Evolutionary conservation across 2,888 invertebrate genomes (phyloP), one percentile per base, ranked within the genome.

Genomic region (Xestia xanthographa): DNA sequence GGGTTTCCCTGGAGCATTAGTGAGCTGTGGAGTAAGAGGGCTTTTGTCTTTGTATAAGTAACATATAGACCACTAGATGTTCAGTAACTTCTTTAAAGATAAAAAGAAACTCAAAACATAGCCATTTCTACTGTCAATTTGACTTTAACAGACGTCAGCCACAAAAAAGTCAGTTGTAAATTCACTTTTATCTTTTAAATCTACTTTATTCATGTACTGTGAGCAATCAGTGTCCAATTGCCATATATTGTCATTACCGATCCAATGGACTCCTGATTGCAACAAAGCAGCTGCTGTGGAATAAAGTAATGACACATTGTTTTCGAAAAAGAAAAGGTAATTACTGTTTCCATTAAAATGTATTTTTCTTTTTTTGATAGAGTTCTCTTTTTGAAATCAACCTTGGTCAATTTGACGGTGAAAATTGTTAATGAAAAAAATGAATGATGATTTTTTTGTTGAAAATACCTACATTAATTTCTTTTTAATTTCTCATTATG

Each of bases 181-280:
- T 63, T 11, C 17, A 43, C 26, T 22, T 63, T 72, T 65, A 79
- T 83, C 63, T 69, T 77, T 80, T 58, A 62, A 77, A 68, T 77
- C 53, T 62, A 53, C 71, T 74, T 53, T 63, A 67, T 67, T 65
- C 70, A 45, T 62, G 29, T 66, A 69, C 38, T 12, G 45, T 43
- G 56, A 65, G 72, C 82, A 84, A 82, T 84, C 83, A 78, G 78
- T 53, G 73, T 72, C 68, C 85, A 72, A 82, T 83, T 77, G 80
- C 82, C 76, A 60, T 84, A 66, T 75, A 85, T 79, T 84, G 73
- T 74, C 71, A 86, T 84, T 85, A 86, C 71, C 29, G 69, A 80
- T 80, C 77, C 63, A 85, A 77, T 84, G 73, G 66, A 79, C 79
- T 68, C 53, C 75, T 82, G 79, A 86, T 86, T 86, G 77, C 60